Conservation (phyloP, 1,140 invertebrate genomes). For the Lepidurus packardi region DNA sequence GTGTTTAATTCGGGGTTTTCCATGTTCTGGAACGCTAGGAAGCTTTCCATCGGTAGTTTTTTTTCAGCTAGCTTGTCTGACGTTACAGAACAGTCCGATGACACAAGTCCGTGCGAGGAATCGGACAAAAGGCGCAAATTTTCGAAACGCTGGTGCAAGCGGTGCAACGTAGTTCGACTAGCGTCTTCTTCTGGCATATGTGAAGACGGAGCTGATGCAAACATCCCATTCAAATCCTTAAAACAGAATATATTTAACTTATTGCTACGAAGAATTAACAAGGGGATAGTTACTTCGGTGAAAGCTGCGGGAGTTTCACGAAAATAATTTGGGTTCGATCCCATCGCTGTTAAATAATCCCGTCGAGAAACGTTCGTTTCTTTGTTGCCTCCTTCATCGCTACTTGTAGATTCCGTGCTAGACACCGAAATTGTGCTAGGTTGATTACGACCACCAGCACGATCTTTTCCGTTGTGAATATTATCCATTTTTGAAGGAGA, state of each 20-base stretch:
- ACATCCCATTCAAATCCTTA: neutral
- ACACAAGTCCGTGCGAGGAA: neutral
- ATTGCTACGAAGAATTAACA: neutral
- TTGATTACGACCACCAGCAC: neutral
- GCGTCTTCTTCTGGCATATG: neutral
- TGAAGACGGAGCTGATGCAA: neutral
- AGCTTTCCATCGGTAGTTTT: neutral
- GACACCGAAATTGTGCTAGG: neutral
- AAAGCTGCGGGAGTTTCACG: neutral
- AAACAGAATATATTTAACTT: neutral
- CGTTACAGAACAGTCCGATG: neutral
- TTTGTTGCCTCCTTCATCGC: neutral
- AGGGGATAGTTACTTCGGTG: neutral
- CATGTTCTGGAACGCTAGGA: neutral
- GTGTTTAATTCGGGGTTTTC: neutral
- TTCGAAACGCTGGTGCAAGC: neutral
- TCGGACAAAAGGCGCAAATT: neutral
- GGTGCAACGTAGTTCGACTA: neutral
- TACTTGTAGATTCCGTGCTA: neutral
- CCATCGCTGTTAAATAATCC: neutral
- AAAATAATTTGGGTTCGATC: neutral
- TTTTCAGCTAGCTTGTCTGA: neutral
- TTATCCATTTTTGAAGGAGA: neutral
- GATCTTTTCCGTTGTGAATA: neutral
- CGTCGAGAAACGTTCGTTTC: constrained; percentile 3